Base-by-base conservation (phyloP, 2,888 invertebrate species). In the Schizaphis graminum region DNA sequence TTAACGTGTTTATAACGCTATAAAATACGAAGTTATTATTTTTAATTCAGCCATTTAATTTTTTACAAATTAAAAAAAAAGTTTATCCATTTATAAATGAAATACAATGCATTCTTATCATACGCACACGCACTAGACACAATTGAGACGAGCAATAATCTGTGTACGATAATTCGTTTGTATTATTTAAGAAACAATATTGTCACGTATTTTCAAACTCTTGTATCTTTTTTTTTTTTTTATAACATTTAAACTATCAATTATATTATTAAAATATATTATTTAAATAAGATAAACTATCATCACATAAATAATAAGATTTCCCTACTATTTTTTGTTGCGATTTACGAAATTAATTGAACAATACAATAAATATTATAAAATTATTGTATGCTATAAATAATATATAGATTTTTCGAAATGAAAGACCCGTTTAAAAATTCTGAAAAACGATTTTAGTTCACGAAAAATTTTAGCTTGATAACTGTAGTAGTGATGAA, bases 1-100 rank as follows among this genome's bases (percentile, higher is more conserved):
- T 91, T 53, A 91, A 91, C 41, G 53, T 41, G 41, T 91, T 91
- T 91, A 77, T 84, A 41, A 28, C 28, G 35, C 90, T 53, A 53
- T 56, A 41, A 41, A 91, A 56, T 56, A 56, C 28, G 21, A 41
- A 56, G 24, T n/a, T 56, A 56, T 91, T 35, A 49, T 91, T 49
- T 41, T 77, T 77, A 77, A 77, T 77, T 77, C 35, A 77, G 77
- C 35, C 35, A 1, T 77, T 77, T 35, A 77, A 8, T 77, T 35
- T 67, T 88, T 5, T 57, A 44, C 44, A 47, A 26, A 16, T 86
- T 47, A 28, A 86, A 86, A 86, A 53, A 86, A n/a, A 86, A 86
- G 16, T 13, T 28, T 44, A 21, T 77, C 35, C 77, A 8, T 41
- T 77, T 35, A 77, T 77, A 24, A 35, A 77, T 35, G 21, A 35